Evolutionary conservation across 2,888 invertebrate species (phyloP).

Genomic region (Xestoiulus laeticollis): DNA sequence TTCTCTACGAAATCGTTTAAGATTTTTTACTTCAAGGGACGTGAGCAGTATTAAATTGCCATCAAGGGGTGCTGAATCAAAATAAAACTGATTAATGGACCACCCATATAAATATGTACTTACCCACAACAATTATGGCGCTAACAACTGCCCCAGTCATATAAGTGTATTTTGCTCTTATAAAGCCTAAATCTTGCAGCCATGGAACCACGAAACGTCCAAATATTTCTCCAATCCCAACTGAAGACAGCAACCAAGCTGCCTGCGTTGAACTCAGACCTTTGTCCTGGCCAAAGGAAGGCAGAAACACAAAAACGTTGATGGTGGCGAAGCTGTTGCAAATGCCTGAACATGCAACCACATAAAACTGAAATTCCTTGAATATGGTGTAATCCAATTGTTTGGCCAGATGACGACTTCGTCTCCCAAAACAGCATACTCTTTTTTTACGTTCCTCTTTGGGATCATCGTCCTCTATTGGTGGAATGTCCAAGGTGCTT

Average conservation of each 20-base stretch:
- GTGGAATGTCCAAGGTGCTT: conserved; percentile 25
- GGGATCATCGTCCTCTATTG: background rate
- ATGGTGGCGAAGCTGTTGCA: conserved; percentile 47
- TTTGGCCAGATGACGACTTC: conserved; percentile 41
- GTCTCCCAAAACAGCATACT: conserved; percentile 8
- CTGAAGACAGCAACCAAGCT: conserved; percentile 50
- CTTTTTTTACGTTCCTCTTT: background rate
- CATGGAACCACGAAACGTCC: conserved; percentile 48
- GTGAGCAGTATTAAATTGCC: too few relatives aligned
- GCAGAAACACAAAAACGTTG: conserved; percentile 49
- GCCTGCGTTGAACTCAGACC: conserved; percentile 4
- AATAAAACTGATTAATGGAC: too few relatives aligned
- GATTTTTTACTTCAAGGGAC: too few relatives aligned
- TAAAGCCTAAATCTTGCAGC: conserved; percentile 39
- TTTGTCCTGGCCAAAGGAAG: conserved; percentile 43
- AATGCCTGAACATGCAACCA: background rate
- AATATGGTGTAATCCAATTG: conserved; percentile 50
- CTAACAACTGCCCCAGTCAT: conserved; percentile 39
- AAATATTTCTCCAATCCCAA: conserved; percentile 52
- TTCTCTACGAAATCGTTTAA: too few relatives aligned
- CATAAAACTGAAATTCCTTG: conserved; percentile 43
- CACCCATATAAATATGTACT: background rate
- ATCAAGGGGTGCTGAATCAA: too few relatives aligned
- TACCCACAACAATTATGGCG: conserved; percentile 18
- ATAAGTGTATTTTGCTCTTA: conserved; percentile 45